Base-by-base conservation (phyloP, 2,113 vertebrate genomes). In the Pristiophorus japonicus region DNA sequence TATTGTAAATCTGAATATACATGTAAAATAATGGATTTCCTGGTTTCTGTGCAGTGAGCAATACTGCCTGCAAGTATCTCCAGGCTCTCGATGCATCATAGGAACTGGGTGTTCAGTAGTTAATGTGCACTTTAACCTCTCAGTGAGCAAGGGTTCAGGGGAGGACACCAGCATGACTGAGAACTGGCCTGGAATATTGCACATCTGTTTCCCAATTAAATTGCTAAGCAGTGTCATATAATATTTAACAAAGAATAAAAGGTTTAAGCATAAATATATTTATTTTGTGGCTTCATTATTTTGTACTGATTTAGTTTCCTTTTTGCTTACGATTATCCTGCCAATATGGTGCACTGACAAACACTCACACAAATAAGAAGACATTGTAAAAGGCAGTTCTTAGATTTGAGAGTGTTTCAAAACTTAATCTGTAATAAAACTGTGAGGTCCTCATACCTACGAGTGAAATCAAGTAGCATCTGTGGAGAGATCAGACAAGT, bases 161-260 rank as follows among this genome's bases (percentile, higher is more conserved):
- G 59, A 92, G 90, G 90, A 65, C 34, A 92, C 59, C 55, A 63
- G 65, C 62, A n/a, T 92, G 90, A 5, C 16, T 62, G 55, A 16
- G 34, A 34, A 65, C 4, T 63, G 59, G 16, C 27, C 34, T 65
- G 6, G 90, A 92, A 65, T 65, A 0, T 27, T 63, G 59, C 90
- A 65, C 90, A 92, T 92, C 90, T 92, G 59, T 92, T 92, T 65
- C 55, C n/a, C 34, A 20, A 63, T 65, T 92, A 38, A 62, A 38
- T 92, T 38, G 62, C 59, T 42, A 92, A 65, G 90, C 18, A 18
- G 62, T 92, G n/a, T 16, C 14, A 42, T n/a, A 65, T 63, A 65
- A 92, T n/a, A n/a, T n/a, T 45, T 78, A 78, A 78, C n/a, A 78
- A 38, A n/a, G n/a, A 87, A 11, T 30, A 51, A 51, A 55, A 24